Percentiles rank a stretch among this genome's conserved stretches.
phyloP scores from a whole-genome alignment of 2,888 invertebrate genomes.

The Mimachlamys varia region DNA sequence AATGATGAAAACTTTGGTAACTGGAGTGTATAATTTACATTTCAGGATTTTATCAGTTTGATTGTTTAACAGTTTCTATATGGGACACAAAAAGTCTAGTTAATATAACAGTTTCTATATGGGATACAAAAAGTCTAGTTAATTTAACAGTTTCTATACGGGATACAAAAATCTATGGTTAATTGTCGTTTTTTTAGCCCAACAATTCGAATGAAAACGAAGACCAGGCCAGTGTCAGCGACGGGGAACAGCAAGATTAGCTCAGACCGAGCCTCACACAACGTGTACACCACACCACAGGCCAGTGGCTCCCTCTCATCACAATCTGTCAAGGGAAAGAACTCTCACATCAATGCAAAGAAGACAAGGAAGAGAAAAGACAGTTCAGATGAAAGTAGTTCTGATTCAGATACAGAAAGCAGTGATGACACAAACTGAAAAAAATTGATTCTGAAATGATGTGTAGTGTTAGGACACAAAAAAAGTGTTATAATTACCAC shows the following conservation, averaged over 20 bases:
- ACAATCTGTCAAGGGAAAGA: neutral
- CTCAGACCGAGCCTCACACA: neutral
- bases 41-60: too few relatives aligned
- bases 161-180: too few relatives aligned
- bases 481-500: neutral
- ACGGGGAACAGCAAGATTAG: constrained; percentile 12
- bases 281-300: neutral
- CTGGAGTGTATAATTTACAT: too few relatives aligned
- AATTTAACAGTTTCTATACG: too few relatives aligned
- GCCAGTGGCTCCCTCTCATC: neutral
- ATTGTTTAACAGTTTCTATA: too few relatives aligned
- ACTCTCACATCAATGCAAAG: neutral
- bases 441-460: neutral
- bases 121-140: too few relatives aligned
- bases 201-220: constrained; percentile 20
- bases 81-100: too few relatives aligned
- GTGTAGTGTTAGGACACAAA: neutral
- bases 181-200: neutral
- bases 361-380: neutral
- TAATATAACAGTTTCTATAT: too few relatives aligned
- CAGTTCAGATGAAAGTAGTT: constrained; percentile 27
- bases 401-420: neutral
- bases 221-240: constrained; percentile 24
- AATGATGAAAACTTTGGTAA: too few relatives aligned
- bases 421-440: neutral